Conservation (phyloP, 2,113 vertebrate genomes). For the Pollimyrus isidori region DNA sequence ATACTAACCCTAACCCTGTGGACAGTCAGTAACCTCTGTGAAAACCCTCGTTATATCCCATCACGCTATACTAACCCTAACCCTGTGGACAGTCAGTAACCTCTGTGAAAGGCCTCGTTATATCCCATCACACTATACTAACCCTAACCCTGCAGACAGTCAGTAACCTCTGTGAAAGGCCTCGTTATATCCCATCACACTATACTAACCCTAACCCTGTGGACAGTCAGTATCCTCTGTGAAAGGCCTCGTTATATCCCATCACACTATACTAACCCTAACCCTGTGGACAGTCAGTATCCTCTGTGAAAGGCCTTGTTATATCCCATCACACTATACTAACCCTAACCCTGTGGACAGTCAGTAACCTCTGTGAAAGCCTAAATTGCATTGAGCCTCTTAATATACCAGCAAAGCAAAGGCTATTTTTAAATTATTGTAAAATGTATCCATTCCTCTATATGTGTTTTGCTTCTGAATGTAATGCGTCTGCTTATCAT, state of each 20-base stretch:
- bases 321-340: too few species aligned
- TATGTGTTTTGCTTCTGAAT: neutral
- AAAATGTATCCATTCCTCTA: neutral
- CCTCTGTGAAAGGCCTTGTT: too few species aligned
- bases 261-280: too few species aligned
- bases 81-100: conserved; percentile 50
- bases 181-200: neutral
- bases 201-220: neutral
- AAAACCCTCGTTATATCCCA: neutral
- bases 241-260: too few species aligned
- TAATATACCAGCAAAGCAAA: neutral
- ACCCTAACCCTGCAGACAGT: conserved; percentile 42
- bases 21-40: conserved; percentile 50
- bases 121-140: neutral
- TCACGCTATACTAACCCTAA: neutral
- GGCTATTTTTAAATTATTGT: neutral
- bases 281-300: too few species aligned
- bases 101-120: neutral
- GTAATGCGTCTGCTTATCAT: neutral
- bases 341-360: too few species aligned
- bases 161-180: conserved; percentile 22
- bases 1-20: neutral
- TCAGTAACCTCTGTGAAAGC: too few species aligned
- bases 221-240: conserved; percentile 48
- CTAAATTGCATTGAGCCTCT: neutral